phyloP scores from a whole-genome alignment of 1,140 invertebrate genomes.

The Danaus melanippus region DNA sequence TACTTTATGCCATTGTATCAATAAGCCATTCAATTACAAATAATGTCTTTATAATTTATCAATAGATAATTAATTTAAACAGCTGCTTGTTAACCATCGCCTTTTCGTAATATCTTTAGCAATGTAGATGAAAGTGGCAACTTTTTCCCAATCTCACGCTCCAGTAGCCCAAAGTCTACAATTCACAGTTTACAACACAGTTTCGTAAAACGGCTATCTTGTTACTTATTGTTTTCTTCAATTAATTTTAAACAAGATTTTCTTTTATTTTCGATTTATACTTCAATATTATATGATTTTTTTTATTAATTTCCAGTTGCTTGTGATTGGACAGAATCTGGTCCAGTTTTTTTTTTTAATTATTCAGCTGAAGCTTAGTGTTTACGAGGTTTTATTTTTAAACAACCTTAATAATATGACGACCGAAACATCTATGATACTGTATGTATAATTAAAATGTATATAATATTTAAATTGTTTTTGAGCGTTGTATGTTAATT shows the following conservation, averaged over 20 bases:
- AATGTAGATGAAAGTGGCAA: conserved; percentile 52
- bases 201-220: conserved; percentile 52
- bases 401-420: neutral
- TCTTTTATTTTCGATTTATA: neutral
- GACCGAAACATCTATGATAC: too few species aligned
- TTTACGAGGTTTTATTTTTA: neutral
- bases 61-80: too few species aligned
- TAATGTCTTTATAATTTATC: too few species aligned
- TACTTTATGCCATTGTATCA: too few species aligned
- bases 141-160: conserved; percentile 68
- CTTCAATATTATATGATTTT: neutral
- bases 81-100: neutral
- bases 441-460: too few species aligned
- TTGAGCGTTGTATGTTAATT: conserved; percentile 5
- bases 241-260: conserved; percentile 18
- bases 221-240: conserved; percentile 42
- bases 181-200: conserved; percentile 60
- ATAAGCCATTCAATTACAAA: too few species aligned
- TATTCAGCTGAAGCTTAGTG: neutral
- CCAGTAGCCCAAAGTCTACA: conserved; percentile 57
- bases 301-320: neutral
- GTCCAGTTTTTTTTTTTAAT: too few species aligned
- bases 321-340: too few species aligned
- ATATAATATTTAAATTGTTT: too few species aligned
- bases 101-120: conserved; percentile 36